Evolutionary conservation across 2,113 vertebrate genomes (phyloP), one percentile per base, ranked within the genome.

Genomic region (Anser brachyrhynchus): DNA sequence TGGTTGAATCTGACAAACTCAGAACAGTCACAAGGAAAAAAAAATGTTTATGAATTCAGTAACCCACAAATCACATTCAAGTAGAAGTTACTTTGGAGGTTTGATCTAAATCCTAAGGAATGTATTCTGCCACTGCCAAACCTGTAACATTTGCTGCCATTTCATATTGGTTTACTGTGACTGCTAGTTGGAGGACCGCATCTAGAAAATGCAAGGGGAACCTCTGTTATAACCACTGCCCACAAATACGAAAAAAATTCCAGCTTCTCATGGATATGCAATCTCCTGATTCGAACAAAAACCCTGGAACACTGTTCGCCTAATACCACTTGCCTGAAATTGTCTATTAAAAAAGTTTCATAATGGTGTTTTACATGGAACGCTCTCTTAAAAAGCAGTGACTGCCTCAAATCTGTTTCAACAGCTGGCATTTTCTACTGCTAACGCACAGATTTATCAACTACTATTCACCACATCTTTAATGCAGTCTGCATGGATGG

Each of bases 61-160:
- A 94, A 87, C 64, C 94, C 91, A 87, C 52, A 95, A 95, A 93
- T 41, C n/a, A 66, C 71, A 90, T 77, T 82, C 70, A 93, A 67
- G 91, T 76, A 94, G 16, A 64, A 70, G 91, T 84, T 55, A 88
- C 66, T 96, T 77, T 19, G 31, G 59, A 85, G 67, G 39, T 16
- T 82, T 31, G 35, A 85, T 73, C 58, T 69, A 89, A 92, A 79
- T 62, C 41, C 65, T 29, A 94, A 89, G 39, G 77, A 96, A 97
- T 85, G 83, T n/a, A n/a, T 85, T 69, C 18, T 65, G 66, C 55
- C 61, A 39, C 66, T 92, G 93, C 94, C 95, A 97, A 96, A 87
- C 83, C 92, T 78, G 49, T 37, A 90, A 75, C 61, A 92, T 95
- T 46, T 92, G 71, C 65, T 96, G 69, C 82, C 76, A 83, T 86